A percentile compares a stretch with the other conserved stretches of the same genome.
These are phyloP conservation scores for Pelusios castaneus DNA, from an alignment of 2,113 vertebrate genomes.

Conservation along the genomic window DNA sequence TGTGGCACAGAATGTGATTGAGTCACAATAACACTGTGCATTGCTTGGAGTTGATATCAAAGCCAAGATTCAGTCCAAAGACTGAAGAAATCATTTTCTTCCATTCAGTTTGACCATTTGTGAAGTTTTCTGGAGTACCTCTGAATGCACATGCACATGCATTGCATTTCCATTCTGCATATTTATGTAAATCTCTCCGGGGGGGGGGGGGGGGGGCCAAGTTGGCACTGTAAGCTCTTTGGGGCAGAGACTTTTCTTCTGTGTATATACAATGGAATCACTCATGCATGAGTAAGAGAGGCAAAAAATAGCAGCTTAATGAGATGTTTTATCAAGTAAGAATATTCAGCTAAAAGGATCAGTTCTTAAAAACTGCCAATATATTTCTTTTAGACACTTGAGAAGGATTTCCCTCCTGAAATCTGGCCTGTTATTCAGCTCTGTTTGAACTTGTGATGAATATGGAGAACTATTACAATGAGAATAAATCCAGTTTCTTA, in stretches of 20 bases:
- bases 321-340: neutral
- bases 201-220: no score
- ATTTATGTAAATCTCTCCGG: neutral
- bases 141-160: neutral
- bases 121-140: neutral
- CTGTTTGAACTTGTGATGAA: slow-evolving; percentile 20
- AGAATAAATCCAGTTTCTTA: slow-evolving; percentile 43
- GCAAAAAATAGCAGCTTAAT: neutral
- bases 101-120: neutral
- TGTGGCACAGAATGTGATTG: accelerated
- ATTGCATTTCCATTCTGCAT: neutral
- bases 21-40: neutral
- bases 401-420: slow-evolving; percentile 23
- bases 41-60: neutral
- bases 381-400: neutral
- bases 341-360: slow-evolving; percentile 3
- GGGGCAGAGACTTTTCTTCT: neutral
- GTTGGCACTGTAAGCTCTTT: neutral
- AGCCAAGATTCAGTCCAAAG: neutral
- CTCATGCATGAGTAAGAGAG: neutral
- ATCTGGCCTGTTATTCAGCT: neutral
- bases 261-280: neutral
- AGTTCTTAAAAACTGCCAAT: neutral
- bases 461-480: slow-evolving; percentile 36
- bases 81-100: neutral